Base-by-base conservation (phyloP, 2,113 vertebrate genomes). In the Callipepla squamata region DNA sequence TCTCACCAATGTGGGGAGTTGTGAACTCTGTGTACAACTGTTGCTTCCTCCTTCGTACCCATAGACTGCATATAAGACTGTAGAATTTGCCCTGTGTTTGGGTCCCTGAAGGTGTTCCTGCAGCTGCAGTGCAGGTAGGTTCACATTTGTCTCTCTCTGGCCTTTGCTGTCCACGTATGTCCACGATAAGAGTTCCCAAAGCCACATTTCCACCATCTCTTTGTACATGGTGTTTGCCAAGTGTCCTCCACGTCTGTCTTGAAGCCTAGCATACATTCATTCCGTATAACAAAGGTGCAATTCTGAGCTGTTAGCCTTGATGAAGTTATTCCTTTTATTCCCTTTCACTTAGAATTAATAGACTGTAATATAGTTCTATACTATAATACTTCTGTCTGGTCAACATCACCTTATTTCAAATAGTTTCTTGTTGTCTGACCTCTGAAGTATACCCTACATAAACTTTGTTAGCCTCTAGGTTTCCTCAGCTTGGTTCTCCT, bases 161-260 rank as follows among this genome's bases (percentile, higher is more conserved):
- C 1, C n/a, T 69, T 73, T n/a, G 23, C 65, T 18, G 0, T 22
- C 50, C 28, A 6, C 6, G 57, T n/a, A 26, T 3, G 1, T 23
- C 20, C 45, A 34, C 34, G 18, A 7, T 26, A 34, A 55, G 57
- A 1, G 44, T 1, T 1, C 83, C 73, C 61, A 67, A 58, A 62
- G 38, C 21, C 51, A 11, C 18, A 0, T 21, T 66, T 62, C 61
- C 84, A 32, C 9, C 3, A 2, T 67, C 42, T 74, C 36, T 53
- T 40, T 70, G 59, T 66, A 38, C 61, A 0, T n/a, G 59, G 14
- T 18, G 30, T 73, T 70, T 78, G 47, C 73, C 30, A 51, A 26
- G n/a, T 42, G 61, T 55, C 47, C 10, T 11, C 38, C 50, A 44
- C 57, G 3, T 48, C 58, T 22, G 0, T 44, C 59, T 47, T 6